Conservation (phyloP, 2,797 vertebrate species). For the Manis crassicaudata region DNA sequence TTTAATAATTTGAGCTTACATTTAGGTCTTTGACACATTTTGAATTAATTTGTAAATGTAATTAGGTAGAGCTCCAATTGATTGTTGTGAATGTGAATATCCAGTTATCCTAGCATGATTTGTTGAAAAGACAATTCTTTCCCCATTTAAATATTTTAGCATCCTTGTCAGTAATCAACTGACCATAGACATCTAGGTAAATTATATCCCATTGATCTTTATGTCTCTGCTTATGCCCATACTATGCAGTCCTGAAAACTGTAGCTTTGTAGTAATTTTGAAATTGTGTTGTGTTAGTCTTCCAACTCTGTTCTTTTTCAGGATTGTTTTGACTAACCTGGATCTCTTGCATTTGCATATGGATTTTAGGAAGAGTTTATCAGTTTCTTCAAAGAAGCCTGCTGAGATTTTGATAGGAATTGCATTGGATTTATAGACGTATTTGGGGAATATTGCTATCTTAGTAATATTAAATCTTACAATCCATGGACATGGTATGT, state of each 20-base stretch:
- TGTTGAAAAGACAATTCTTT: background rate
- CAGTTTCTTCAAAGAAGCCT: conserved; percentile 23
- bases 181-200: background rate
- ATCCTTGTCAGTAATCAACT: background rate
- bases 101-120: background rate
- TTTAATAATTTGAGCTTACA: conserved; percentile 28
- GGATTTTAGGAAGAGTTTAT: background rate
- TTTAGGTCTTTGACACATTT: background rate
- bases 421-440: background rate
- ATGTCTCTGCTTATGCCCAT: background rate
- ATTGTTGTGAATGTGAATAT: background rate
- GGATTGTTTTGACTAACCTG: conserved; percentile 21
- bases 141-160: background rate
- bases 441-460: background rate
- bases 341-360: background rate
- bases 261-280: background rate
- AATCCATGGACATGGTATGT: background rate
- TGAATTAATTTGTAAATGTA: background rate
- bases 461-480: background rate
- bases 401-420: background rate
- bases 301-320: background rate
- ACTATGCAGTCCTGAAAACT: background rate
- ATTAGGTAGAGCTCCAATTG: background rate
- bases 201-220: background rate
- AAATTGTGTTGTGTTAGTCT: background rate